Conservation (phyloP, 1,140 invertebrate species). For the Calycopis cecrops region DNA sequence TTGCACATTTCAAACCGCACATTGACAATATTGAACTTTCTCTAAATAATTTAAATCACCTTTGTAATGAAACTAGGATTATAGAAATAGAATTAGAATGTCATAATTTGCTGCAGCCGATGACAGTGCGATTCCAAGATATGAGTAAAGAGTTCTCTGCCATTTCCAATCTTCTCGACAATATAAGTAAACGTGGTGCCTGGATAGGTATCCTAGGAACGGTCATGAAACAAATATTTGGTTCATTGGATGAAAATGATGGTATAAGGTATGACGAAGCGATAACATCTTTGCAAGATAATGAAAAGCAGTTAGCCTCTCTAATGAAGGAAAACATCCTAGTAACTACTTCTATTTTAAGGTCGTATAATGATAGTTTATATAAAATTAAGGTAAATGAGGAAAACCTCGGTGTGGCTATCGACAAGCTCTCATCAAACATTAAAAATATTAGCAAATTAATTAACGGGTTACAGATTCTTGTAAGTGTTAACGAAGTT, state of each 20-base stretch:
- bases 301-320: constrained; percentile 16
- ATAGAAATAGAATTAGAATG: too few species aligned
- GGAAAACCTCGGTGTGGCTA: constrained; percentile 22
- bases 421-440: constrained; percentile 25
- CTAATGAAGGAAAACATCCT: constrained; percentile 25
- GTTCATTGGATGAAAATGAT: constrained; percentile 29
- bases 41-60: too few species aligned
- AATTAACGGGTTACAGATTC: too few species aligned
- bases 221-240: constrained; percentile 26
- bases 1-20: too few species aligned
- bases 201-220: constrained; percentile 26
- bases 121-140: too few species aligned
- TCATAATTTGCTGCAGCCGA: too few species aligned
- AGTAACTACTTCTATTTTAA: constrained; percentile 19
- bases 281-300: constrained; percentile 18
- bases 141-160: neutral
- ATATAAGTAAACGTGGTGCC: constrained; percentile 16
- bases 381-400: constrained; percentile 27
- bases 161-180: constrained; percentile 19
- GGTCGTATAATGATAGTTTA: constrained; percentile 24
- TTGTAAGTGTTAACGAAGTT: too few species aligned
- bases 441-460: constrained; percentile 19
- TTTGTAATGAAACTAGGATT: too few species aligned
- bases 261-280: constrained; percentile 24
- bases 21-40: too few species aligned